Conservation (phyloP, 1,140 invertebrate species). For the Meteorus sp. region DNA sequence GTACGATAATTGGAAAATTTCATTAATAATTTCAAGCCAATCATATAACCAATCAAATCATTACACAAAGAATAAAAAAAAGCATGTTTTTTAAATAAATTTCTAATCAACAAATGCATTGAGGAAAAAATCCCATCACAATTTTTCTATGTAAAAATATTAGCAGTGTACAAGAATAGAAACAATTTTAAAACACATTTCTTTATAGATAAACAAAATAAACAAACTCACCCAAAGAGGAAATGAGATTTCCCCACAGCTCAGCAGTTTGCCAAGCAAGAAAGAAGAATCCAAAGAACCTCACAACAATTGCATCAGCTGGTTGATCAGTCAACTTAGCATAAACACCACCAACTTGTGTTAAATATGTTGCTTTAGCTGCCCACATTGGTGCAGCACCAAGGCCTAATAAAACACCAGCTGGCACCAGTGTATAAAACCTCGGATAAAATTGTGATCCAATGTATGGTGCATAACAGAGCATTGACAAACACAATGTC, state of each 20-base stretch:
- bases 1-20: too few relatives aligned
- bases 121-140: too few relatives aligned
- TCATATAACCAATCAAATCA: too few relatives aligned
- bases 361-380: constrained; percentile 93
- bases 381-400: constrained; percentile 96
- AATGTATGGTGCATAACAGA: constrained; percentile 93
- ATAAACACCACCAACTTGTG: constrained; percentile 87
- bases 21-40: too few relatives aligned
- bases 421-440: constrained; percentile 90
- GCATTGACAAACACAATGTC: constrained; percentile 88
- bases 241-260: constrained; percentile 94
- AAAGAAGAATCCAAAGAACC: constrained; percentile 98
- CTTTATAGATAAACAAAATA: constrained; percentile 5
- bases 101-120: too few relatives aligned
- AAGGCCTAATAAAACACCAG: constrained; percentile 84
- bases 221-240: constrained; percentile 77
- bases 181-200: too few relatives aligned
- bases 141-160: too few relatives aligned
- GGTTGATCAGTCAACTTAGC: constrained; percentile 84
- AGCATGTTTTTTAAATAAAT: too few relatives aligned
- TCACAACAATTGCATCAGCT: constrained; percentile 86
- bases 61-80: too few relatives aligned
- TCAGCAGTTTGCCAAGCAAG: constrained; percentile 94
- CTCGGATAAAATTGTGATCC: constrained; percentile 88
- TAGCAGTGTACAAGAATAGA: too few relatives aligned